A percentile compares a stretch with the other conserved stretches of the same genome.
These are phyloP conservation scores for Stichopus chloronotus DNA, from an alignment of 35 echinoderm and acorn worm genomes.

Conservation along the genomic window DNA sequence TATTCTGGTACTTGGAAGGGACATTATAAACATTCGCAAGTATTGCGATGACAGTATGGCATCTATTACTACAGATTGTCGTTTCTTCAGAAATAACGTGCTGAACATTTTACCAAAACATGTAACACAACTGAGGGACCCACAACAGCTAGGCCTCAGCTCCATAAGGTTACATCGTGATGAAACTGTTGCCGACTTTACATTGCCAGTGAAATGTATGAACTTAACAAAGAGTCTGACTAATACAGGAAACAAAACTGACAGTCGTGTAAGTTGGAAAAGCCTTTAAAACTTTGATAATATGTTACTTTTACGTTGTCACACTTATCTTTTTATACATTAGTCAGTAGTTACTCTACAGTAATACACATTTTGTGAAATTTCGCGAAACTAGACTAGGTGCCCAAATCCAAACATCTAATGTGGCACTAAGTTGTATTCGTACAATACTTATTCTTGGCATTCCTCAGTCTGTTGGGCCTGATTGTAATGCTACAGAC, in stretches of 20 bases:
- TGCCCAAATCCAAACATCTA: not conserved
- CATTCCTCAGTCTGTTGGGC: too few relatives aligned
- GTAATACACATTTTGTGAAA: not conserved
- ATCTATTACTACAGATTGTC: not conserved
- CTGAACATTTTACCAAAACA: not conserved
- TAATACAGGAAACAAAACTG: not conserved
- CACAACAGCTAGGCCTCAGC: not conserved
- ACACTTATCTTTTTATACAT: too few relatives aligned
- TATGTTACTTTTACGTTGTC: too few relatives aligned
- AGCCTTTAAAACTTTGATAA: too few relatives aligned
- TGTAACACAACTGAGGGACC: not conserved
- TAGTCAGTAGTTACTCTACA: too few relatives aligned
- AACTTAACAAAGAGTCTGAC: not conserved
- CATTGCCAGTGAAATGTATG: not conserved
- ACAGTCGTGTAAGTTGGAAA: not conserved
- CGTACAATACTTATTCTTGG: too few relatives aligned
- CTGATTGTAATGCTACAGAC: too few relatives aligned
- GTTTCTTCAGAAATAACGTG: not conserved
- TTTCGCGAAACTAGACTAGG: not conserved
- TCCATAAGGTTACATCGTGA: not conserved
- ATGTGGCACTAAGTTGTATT: too few relatives aligned
- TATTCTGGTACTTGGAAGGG: too few relatives aligned
- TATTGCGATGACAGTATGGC: not conserved
- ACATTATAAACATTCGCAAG: too few relatives aligned
- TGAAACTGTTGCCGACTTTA: not conserved